phyloP scores from a whole-genome alignment of 2,113 vertebrate genomes.

The Climacteris rufus region DNA sequence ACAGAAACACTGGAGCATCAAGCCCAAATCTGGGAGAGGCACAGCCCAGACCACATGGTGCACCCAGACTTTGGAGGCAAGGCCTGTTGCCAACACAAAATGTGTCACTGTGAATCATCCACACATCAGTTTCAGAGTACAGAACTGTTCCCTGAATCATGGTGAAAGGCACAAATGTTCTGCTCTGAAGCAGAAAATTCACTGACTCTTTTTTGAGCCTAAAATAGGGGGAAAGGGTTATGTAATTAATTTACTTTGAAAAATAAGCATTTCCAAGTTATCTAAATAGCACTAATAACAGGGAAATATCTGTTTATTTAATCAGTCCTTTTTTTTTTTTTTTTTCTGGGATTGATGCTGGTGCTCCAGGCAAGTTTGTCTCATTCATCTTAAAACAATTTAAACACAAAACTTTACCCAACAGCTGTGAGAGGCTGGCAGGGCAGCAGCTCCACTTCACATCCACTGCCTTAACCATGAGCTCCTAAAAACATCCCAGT shows the following conservation, averaged over 20 bases:
- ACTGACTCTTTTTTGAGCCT: neutral
- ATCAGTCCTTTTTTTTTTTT: neutral
- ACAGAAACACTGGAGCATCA: neutral
- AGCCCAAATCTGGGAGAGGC: neutral
- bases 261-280: slow-evolving; percentile 32
- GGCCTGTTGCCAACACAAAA: neutral
- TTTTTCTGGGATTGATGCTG: neutral
- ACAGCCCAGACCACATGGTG: fast-evolving
- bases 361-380: neutral
- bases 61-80: fast-evolving
- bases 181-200: slow-evolving; percentile 32
- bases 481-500: neutral
- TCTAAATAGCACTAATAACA: slow-evolving; percentile 24
- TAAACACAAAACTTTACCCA: neutral
- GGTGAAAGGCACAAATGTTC: slow-evolving; percentile 11
- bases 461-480: fast-evolving
- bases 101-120: slow-evolving; percentile 21
- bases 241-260: slow-evolving; percentile 3
- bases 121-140: neutral
- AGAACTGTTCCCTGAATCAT: neutral
- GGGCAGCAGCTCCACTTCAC: neutral
- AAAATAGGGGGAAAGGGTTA: neutral
- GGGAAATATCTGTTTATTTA: slow-evolving; percentile 41
- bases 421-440: neutral
- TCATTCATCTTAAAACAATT: neutral